Base-by-base conservation (phyloP, 2,888 invertebrate genomes). In the Andrena praecox region DNA sequence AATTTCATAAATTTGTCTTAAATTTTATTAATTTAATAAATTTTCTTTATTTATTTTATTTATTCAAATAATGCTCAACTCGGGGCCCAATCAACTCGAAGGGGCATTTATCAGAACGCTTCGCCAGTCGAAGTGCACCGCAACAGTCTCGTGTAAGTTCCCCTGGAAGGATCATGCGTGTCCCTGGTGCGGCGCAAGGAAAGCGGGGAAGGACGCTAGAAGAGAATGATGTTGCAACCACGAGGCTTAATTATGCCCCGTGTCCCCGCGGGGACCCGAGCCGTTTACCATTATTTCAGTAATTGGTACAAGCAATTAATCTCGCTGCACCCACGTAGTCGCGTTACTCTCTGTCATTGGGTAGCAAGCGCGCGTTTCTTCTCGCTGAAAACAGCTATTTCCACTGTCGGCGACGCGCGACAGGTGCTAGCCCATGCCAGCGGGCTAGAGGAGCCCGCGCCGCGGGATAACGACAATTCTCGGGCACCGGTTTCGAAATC, bases 401-500 rank as follows among this genome's bases (percentile, higher is more conserved):
- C 85, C 80, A 91, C 85, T 80, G 85, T 80, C 82, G 86, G 86
- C 85, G 84, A 89, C 77, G 76, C 82, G 82, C 88, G 90, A 91
- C 91, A 91, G 90, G 89, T 91, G 91, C 88, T 80, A 63, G 70
- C 66, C 77, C 82, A 81, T 87, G 85, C 90, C 82, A 86, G 86
- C 79, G 73, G 71, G 60, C 69, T 56, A 54, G 63, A 56, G 59
- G 29, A 35, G 35, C 70, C 69, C 73, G 68, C 62, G 68, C 62
- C 79, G 77, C 63, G 69, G 72, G 56, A 68, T 73, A 63, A 60
- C 74, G 70, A 82, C 79, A 76, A 77, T 84, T 78, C 84, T 78
- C 64, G 74, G 80, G 74, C 73, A 74, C 77, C 70, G 77, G 89
- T 91, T 89, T 90, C 91, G 90, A 90, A 91, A 91, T 77, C 71